These are phyloP conservation scores for Hyles vespertilio DNA, from an alignment of 1,140 invertebrate species.

Conservation along the genomic window DNA sequence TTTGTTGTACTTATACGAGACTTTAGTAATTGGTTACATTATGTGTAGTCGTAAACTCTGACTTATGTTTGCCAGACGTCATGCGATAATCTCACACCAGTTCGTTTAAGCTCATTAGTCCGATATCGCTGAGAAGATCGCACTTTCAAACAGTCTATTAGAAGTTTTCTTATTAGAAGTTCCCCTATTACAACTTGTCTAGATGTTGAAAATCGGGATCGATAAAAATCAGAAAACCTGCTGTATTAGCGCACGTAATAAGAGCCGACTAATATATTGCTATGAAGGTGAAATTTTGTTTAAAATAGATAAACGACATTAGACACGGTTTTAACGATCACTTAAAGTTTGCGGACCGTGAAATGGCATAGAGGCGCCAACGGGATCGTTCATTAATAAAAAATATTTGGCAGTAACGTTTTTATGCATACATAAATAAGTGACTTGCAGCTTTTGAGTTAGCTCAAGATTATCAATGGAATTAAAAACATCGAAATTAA, in stretches of 20 bases:
- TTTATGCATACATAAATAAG: not conserved
- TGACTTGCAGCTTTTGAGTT: not conserved
- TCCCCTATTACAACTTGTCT: conserved; percentile 58
- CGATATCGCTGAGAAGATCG: conserved; percentile 50
- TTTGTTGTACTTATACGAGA: not conserved
- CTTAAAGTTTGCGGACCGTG: conserved; percentile 30
- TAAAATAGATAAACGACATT: conserved; percentile 19
- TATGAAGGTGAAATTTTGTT: conserved; percentile 18
- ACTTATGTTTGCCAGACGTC: conserved; percentile 1
- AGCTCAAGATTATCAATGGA: too few species aligned
- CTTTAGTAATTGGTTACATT: too few species aligned
- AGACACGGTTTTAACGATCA: conserved; percentile 28
- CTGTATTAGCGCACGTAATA: too few species aligned
- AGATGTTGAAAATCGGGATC: conserved; percentile 39
- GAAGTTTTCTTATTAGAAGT: conserved; percentile 74
- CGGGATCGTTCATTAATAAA: conserved; percentile 22
- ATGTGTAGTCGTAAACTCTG: too few species aligned
- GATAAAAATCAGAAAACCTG: conserved; percentile 37
- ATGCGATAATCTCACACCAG: conserved; percentile 33
- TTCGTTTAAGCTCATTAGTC: conserved; percentile 51
- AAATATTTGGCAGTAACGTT: conserved; percentile 6
- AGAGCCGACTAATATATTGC: too few species aligned
- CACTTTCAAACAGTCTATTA: conserved; percentile 63
- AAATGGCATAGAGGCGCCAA: conserved; percentile 25
- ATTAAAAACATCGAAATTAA: too few species aligned